phyloP scores from a whole-genome alignment of 2,797 vertebrate species.

The Sylvilagus floridanus region DNA sequence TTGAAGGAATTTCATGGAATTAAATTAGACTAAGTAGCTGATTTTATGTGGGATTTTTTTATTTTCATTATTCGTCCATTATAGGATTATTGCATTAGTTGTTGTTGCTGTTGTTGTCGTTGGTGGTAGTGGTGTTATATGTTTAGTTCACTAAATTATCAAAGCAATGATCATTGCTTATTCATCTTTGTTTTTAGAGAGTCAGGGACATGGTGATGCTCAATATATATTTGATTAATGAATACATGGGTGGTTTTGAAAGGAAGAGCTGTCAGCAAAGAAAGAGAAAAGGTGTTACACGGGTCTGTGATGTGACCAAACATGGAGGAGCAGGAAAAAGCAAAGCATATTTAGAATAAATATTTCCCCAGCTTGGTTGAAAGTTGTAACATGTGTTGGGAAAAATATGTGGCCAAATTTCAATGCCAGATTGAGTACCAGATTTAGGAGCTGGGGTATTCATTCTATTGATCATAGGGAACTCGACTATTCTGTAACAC shows the following conservation, averaged over 20 bases:
- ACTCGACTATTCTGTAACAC: conserved; percentile 35
- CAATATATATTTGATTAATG: neutral
- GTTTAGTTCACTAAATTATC: neutral
- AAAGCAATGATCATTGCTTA: neutral
- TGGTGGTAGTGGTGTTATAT: neutral
- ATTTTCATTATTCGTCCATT: neutral
- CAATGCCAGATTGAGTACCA: conserved; percentile 25
- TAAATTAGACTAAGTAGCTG: neutral
- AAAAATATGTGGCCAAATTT: conserved; percentile 36
- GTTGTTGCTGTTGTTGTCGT: neutral
- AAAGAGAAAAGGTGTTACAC: neutral
- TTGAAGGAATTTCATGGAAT: neutral
- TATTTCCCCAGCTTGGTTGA: neutral
- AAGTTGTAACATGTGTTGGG: neutral
- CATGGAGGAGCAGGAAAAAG: conserved; percentile 5
- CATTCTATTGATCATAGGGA: neutral
- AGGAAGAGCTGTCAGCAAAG: neutral
- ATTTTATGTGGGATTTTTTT: conserved; percentile 17
- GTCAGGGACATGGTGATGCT: neutral
- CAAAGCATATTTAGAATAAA: conserved; percentile 35
- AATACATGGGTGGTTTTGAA: neutral
- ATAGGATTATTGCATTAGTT: neutral
- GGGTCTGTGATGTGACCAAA: neutral
- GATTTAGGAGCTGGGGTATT: conserved; percentile 32
- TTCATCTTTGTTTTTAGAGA: neutral